These are phyloP conservation scores for Anagyrus pseudococci DNA, from an alignment of 2,888 invertebrate genomes.

Conservation along the genomic window DNA sequence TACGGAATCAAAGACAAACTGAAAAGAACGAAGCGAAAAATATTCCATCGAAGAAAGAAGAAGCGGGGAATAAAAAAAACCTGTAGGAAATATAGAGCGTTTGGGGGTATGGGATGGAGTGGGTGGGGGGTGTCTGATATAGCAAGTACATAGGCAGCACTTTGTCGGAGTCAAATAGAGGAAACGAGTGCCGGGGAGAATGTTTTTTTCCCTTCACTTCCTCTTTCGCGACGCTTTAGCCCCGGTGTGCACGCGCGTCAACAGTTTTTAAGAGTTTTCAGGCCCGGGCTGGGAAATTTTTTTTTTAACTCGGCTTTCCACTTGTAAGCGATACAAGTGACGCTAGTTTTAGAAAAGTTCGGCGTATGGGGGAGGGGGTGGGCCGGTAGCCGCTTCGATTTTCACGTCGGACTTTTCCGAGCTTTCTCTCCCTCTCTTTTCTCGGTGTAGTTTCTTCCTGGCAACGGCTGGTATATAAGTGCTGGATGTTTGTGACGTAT, in stretches of 20 bases:
- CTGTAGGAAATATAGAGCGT: too few species aligned
- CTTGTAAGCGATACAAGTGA: slow-evolving; percentile 8
- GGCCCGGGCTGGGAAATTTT: slow-evolving; percentile 7
- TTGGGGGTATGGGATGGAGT: too few species aligned
- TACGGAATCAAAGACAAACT: too few species aligned
- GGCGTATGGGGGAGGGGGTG: not conserved
- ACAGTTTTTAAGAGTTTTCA: slow-evolving; percentile 32
- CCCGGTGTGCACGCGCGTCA: too few species aligned
- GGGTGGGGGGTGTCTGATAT: too few species aligned
- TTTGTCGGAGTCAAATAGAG: too few species aligned
- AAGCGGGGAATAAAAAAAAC: too few species aligned
- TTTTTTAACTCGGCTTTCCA: not conserved
- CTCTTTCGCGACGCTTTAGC: slow-evolving; percentile 10
- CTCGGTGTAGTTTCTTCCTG: slow-evolving; percentile 9
- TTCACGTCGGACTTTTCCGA: not conserved
- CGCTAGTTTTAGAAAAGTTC: slow-evolving; percentile 25
- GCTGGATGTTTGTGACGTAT: slow-evolving; percentile 20
- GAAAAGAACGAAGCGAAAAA: too few species aligned
- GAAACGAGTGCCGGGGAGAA: too few species aligned
- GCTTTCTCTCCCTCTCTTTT: not conserved
- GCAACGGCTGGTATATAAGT: slow-evolving; percentile 16
- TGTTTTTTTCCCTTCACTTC: not conserved
- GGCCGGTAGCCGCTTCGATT: slow-evolving; percentile 12
- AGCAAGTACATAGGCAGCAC: too few species aligned
- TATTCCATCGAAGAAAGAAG: too few species aligned